phyloP scores from a whole-genome alignment of 1,140 invertebrate species.

The Hydropsyche tenuis region DNA sequence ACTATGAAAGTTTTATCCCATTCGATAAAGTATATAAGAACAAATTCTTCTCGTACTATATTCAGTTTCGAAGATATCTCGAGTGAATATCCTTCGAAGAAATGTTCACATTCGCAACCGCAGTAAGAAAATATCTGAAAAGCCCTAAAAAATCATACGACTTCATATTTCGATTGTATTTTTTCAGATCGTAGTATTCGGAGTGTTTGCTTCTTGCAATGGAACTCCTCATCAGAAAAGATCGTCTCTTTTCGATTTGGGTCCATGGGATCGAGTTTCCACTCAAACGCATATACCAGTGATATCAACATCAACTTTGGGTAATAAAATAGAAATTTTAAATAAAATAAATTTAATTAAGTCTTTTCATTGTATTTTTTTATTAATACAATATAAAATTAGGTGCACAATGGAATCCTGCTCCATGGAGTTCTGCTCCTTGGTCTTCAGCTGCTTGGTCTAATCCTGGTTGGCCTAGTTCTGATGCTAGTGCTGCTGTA shows the following conservation, averaged over 20 bases:
- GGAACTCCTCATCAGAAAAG: conserved; percentile 6
- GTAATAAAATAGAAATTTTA: not conserved
- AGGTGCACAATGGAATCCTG: not conserved
- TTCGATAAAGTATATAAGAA: conserved; percentile 1
- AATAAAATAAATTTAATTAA: too few species aligned
- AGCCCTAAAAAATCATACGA: too few species aligned
- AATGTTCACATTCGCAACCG: too few species aligned
- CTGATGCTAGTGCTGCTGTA: conserved; percentile 39
- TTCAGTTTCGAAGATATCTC: conserved; percentile 5
- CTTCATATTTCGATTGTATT: not conserved
- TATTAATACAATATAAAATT: too few species aligned
- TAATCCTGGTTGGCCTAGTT: not conserved
- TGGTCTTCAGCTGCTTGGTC: conserved; percentile 7
- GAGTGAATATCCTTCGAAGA: too few species aligned
- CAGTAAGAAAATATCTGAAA: too few species aligned
- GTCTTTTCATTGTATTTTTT: too few species aligned
- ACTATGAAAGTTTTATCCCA: too few species aligned
- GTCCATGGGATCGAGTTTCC: conserved; percentile 7
- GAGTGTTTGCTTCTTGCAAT: not conserved
- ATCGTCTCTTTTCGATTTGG: not conserved
- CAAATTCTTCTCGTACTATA: not conserved
- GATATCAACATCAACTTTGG: not conserved
- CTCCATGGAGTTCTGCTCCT: conserved; percentile 17
- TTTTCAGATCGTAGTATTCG: not conserved
- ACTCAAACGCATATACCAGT: not conserved